These are phyloP conservation scores for Anthopleura xanthogrammica DNA, from an alignment of 92 coral and sea anemone species.

Conservation along the genomic window DNA sequence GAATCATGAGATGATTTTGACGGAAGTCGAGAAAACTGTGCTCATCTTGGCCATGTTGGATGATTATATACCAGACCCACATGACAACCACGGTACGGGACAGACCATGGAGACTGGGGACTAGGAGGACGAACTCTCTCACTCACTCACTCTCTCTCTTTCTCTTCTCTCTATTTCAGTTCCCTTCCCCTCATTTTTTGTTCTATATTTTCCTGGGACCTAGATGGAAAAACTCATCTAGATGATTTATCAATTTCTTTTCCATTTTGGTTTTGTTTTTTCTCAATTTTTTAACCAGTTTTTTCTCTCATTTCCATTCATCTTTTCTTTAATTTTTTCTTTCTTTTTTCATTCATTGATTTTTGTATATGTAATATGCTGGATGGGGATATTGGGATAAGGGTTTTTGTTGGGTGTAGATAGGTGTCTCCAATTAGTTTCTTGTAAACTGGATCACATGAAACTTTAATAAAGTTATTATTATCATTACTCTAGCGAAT, in stretches of 20 bases:
- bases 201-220: too few relatives aligned
- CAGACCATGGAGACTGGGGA: neutral
- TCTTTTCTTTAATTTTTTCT: neutral
- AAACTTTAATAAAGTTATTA: too few relatives aligned
- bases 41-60: constrained; percentile 25
- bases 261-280: too few relatives aligned
- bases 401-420: too few relatives aligned
- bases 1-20: neutral
- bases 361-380: too few relatives aligned
- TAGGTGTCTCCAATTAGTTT: too few relatives aligned
- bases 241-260: neutral
- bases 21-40: constrained; percentile 20
- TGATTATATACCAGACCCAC: constrained; percentile 17
- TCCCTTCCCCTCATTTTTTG: too few relatives aligned
- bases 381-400: too few relatives aligned
- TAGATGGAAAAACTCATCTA: too few relatives aligned
- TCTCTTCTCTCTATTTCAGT: neutral
- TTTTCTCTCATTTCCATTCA: neutral
- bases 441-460: too few relatives aligned
- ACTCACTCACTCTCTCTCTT: too few relatives aligned
- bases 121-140: neutral
- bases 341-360: neutral
- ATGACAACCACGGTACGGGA: neutral
- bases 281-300: neutral
- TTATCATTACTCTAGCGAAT: too few relatives aligned